Percentiles rank a stretch among this genome's conserved stretches.
Evolutionary conservation across 35 echinoderm and acorn worm species (phyloP).

Genomic region (Lytechinus variegatus): DNA sequence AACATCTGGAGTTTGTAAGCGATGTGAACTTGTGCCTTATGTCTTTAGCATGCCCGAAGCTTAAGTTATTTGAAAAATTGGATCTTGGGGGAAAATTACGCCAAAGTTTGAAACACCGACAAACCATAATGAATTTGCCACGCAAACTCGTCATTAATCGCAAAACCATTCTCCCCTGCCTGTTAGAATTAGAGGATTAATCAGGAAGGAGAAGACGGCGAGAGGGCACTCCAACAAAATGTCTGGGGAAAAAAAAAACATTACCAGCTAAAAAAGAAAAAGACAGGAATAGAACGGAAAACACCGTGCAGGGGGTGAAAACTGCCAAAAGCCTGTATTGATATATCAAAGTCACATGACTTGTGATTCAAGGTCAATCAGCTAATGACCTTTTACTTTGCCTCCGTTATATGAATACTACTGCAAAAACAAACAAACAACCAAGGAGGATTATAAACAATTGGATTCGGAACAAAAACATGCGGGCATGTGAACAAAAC

Average conservation of each 20-base stretch:
- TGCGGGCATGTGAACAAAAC: neutral
- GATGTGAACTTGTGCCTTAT: slow-evolving; percentile 7
- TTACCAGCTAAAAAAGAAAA: neutral
- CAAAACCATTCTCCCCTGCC: slow-evolving; percentile 26
- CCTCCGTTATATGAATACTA: neutral
- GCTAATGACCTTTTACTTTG: neutral
- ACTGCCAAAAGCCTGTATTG: neutral
- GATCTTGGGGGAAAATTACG: slow-evolving; percentile 44
- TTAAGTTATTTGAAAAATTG: slow-evolving; percentile 48
- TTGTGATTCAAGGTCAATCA: neutral
- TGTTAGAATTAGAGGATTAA: slow-evolving; percentile 27
- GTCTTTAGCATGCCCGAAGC: slow-evolving; percentile 6
- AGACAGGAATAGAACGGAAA: neutral
- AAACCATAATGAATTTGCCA: slow-evolving; percentile 51
- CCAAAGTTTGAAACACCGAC: slow-evolving; percentile 51
- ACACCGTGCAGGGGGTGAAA: neutral
- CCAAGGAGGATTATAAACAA: neutral
- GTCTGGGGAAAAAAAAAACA: slow-evolving; percentile 8
- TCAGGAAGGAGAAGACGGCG: neutral
- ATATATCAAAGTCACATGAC: neutral
- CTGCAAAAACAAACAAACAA: neutral
- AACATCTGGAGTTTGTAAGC: neutral
- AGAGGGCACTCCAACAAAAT: slow-evolving; percentile 29
- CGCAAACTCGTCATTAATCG: slow-evolving; percentile 47
- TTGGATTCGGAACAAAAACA: neutral